A percentile compares a stretch with the other conserved stretches of the same genome.
Evolutionary conservation across 1,140 invertebrate species (phyloP).

Genomic region (Tetranychus cinnabarinus): DNA sequence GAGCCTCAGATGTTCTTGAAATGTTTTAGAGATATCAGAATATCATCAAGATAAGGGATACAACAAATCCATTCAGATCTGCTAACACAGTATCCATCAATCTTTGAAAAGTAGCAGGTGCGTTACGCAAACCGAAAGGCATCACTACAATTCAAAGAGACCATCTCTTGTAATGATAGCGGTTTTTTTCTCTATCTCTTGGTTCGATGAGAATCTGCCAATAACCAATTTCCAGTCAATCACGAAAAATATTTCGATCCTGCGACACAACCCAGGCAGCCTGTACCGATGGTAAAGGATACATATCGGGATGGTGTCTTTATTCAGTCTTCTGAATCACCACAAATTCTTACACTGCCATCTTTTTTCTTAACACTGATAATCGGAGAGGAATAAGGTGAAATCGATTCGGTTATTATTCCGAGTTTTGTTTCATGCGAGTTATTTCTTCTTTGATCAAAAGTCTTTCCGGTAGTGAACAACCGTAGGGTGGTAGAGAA

Average conservation of each 20-base stretch:
- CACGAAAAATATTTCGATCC: constrained; percentile 14
- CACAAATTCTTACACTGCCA: constrained; percentile 20
- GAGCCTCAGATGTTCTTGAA: constrained; percentile 9
- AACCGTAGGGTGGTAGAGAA: background rate
- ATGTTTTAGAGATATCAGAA: constrained; percentile 13
- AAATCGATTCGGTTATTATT: background rate
- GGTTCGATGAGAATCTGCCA: constrained; percentile 16
- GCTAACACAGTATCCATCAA: constrained; percentile 12
- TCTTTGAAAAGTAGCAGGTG: constrained; percentile 12
- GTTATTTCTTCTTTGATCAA: background rate
- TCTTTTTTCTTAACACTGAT: constrained; percentile 20
- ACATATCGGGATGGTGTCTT: constrained; percentile 22
- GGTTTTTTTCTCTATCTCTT: constrained; percentile 12
- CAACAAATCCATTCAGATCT: constrained; percentile 1
- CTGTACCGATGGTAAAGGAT: constrained; percentile 26
- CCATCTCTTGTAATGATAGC: background rate
- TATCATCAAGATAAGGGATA: constrained; percentile 15
- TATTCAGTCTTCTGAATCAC: constrained; percentile 27
- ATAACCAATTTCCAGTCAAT: background rate
- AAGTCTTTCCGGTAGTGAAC: background rate
- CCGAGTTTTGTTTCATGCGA: background rate
- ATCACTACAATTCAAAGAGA: background rate
- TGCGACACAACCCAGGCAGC: constrained; percentile 19
- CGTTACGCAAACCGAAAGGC: background rate
- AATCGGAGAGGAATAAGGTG: background rate